Evolutionary conservation across 2,797 vertebrate species (phyloP).

Genomic region (Enteromius thamalakanensis): DNA sequence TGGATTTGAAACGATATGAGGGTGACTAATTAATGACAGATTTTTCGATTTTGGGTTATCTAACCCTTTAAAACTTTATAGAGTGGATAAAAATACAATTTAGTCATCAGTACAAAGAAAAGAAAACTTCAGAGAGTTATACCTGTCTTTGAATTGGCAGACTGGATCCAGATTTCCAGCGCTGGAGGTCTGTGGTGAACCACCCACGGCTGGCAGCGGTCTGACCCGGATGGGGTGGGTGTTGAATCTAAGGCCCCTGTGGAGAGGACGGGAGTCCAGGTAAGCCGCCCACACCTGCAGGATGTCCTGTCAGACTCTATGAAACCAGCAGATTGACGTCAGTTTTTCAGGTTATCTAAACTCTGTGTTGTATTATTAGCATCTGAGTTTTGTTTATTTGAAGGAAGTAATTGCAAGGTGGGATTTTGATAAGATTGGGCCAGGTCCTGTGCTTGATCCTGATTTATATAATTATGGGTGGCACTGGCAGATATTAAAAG

Average conservation of each 20-base stretch:
- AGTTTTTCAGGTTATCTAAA: conserved; percentile 23
- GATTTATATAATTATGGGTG: conserved; percentile 11
- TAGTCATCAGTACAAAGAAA: neutral
- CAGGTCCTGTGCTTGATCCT: neutral
- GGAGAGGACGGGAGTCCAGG: conserved; percentile 59
- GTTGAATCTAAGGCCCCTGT: neutral
- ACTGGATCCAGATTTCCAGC: conserved; percentile 35
- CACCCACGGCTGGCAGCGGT: conserved; percentile 34
- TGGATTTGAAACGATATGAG: no score
- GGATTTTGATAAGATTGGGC: conserved; percentile 18
- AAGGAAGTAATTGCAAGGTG: neutral
- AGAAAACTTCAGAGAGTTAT: conserved; percentile 1
- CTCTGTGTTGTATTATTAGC: conserved; percentile 1
- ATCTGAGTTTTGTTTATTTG: conserved; percentile 25
- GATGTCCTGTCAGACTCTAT: conserved; percentile 75
- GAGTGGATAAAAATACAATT: neutral
- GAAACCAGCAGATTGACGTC: conserved; percentile 58
- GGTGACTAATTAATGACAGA: no score
- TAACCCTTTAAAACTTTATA: neutral
- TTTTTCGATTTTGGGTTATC: no score
- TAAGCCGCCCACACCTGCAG: conserved; percentile 69
- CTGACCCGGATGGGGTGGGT: conserved; percentile 29
- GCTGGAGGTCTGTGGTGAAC: conserved; percentile 8
- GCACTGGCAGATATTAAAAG: neutral
- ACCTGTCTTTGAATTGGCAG: conserved; percentile 32